phyloP scores from a whole-genome alignment of 2,888 invertebrate genomes.

The Schizaphis graminum region DNA sequence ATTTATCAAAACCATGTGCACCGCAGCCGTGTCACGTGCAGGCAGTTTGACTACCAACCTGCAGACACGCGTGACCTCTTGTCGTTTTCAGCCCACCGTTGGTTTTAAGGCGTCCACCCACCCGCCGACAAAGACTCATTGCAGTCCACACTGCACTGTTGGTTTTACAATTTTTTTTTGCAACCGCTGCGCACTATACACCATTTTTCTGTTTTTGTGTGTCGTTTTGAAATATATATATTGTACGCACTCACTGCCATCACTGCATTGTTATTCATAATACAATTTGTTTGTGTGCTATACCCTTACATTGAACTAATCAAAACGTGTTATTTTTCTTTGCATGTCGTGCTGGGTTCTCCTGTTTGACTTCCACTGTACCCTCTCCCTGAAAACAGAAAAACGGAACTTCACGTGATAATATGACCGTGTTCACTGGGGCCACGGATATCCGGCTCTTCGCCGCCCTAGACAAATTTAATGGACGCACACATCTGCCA shows the following conservation, averaged over 20 bases:
- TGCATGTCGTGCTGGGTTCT: background rate
- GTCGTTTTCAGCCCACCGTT: background rate
- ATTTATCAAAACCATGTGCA: background rate
- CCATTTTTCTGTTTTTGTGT: background rate
- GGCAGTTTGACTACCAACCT: background rate
- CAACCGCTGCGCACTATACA: background rate
- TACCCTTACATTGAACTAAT: background rate
- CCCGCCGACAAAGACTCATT: too few relatives aligned
- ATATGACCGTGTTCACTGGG: constrained; percentile 85
- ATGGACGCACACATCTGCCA: constrained; percentile 79
- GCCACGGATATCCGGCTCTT: constrained; percentile 80
- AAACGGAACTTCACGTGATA: constrained; percentile 83
- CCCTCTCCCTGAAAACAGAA: constrained; percentile 73
- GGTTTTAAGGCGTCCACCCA: background rate
- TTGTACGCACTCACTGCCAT: background rate
- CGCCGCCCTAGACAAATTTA: constrained; percentile 84
- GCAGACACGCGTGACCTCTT: background rate
- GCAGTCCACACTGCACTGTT: constrained; percentile 1
- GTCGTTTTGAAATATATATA: background rate
- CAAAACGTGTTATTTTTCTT: background rate
- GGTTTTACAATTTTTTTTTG: background rate
- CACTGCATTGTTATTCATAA: background rate
- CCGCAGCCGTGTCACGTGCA: background rate
- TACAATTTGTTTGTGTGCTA: background rate
- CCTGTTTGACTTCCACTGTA: background rate